Evolutionary conservation across 2,888 invertebrate species (phyloP).

Genomic region (Stenolophus ochropezus): DNA sequence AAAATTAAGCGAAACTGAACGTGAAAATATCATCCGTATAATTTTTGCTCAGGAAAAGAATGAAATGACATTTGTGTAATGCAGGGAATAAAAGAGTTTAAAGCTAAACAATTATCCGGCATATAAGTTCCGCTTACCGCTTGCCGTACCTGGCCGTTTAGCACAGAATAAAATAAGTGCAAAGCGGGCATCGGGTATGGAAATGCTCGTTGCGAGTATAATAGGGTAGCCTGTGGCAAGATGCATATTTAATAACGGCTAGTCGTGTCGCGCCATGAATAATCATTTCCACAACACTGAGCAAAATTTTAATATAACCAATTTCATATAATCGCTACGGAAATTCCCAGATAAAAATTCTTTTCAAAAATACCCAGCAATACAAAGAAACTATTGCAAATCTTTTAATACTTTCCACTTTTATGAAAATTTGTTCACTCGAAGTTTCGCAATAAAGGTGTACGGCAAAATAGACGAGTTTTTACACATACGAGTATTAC

Average conservation of each 20-base stretch:
- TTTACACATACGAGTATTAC: not conserved
- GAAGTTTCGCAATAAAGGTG: not conserved
- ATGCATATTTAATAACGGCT: constrained; percentile 56
- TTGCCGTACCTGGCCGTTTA: not conserved
- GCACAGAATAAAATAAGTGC: not conserved
- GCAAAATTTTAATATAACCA: constrained; percentile 64
- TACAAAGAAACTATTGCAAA: constrained; percentile 34
- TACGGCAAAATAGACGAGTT: not conserved
- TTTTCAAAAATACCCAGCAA: constrained; percentile 6
- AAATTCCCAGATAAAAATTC: constrained; percentile 29
- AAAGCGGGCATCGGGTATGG: not conserved
- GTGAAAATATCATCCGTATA: no score
- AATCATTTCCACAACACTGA: constrained; percentile 62
- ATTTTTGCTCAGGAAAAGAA: no score
- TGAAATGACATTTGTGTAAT: no score
- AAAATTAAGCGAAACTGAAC: no score
- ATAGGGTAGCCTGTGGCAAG: not conserved
- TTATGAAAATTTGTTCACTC: not conserved
- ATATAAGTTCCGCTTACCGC: not conserved
- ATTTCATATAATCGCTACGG: constrained; percentile 45
- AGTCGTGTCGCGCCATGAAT: constrained; percentile 54
- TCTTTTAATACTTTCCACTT: constrained; percentile 19
- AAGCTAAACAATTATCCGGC: not conserved
- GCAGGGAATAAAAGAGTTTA: not conserved
- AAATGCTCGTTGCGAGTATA: not conserved